Base-by-base conservation (phyloP, 2,797 vertebrate species). In the Cacajao melanocephalus region DNA sequence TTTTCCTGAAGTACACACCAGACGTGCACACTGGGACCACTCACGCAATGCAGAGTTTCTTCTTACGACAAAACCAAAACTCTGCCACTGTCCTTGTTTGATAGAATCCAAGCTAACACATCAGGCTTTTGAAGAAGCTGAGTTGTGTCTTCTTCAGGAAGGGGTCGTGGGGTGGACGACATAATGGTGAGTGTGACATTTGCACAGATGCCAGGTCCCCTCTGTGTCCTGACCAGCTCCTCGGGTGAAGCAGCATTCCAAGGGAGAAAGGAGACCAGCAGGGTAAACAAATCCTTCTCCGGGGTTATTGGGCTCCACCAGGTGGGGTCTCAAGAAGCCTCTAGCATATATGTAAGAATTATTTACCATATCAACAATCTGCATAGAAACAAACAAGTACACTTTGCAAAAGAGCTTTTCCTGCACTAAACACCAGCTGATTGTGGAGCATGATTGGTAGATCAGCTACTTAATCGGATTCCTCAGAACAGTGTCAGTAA, bases 31-130 rank as follows among this genome's bases (percentile, higher is more conserved):
- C 33, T 0, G 10, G 46, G 39, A n/a, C 36, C 4, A 0, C 1
- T 0, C 0, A 1, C 1, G n/a, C 22, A 17, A 22, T 24, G 0
- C 0, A 0, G 3, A 0, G 44, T 13, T 20, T 76, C 13, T 76
- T 86, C 57, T 50, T 57, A 7, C 2, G 36, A 41, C 78, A 73
- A 46, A 44, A 20, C 22, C 22, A 2, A 46, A 55, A 28, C 39
- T n/a, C 84, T 12, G 52, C 61, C 39, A 14, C 41, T 9, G 15
- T 46, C 39, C 22, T 24, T 57, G 17, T 24, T 80, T 28, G 26
- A 20, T 22, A 30, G 50, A 44, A 73, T 64, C 67, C 57, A 36
- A 28, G 81, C 28, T 44, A 28, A 20, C 26, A 26, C 13, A 4
- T 58, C 30, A 4, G n/a, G 61, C 26, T 73, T 80, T 48, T 22